Evolutionary conservation across 2,113 vertebrate genomes (phyloP).

Genomic region (Nerophis lumbriciformis): DNA sequence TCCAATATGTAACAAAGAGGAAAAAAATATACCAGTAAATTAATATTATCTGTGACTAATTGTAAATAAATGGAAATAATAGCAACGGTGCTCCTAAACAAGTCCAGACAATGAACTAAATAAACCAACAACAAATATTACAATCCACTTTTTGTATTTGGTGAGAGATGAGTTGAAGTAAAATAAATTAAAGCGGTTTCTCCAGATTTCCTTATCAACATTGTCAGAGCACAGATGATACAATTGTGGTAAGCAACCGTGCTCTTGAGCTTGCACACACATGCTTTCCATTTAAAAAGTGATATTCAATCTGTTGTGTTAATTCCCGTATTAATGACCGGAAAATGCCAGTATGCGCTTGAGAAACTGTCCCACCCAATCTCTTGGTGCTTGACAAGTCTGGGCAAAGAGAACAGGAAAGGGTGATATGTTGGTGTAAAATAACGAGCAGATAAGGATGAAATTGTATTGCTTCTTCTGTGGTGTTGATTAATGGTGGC

Average conservation of each 20-base stretch:
- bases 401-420: constrained; percentile 49
- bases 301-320: not conserved
- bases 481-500: constrained; percentile 25
- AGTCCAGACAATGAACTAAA: no score
- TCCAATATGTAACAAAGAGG: not conserved
- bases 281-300: constrained; percentile 17
- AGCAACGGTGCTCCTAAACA: not conserved
- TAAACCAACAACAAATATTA: not conserved
- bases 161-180: not conserved
- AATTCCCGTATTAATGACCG: constrained; percentile 1
- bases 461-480: constrained; percentile 48
- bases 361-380: constrained; percentile 47
- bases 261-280: constrained; percentile 2
- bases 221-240: not conserved
- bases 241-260: not conserved
- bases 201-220: not conserved
- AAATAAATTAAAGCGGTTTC: not conserved
- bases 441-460: constrained; percentile 52
- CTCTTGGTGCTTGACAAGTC: constrained; percentile 58
- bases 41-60: not conserved
- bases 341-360: constrained; percentile 23
- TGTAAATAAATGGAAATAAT: not conserved
- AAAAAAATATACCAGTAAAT: not conserved
- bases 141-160: not conserved
- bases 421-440: constrained; percentile 49